Evolutionary conservation across 2,797 vertebrate genomes (phyloP), one percentile per base, ranked within the genome.

Genomic region (Cottoperca gobio): DNA sequence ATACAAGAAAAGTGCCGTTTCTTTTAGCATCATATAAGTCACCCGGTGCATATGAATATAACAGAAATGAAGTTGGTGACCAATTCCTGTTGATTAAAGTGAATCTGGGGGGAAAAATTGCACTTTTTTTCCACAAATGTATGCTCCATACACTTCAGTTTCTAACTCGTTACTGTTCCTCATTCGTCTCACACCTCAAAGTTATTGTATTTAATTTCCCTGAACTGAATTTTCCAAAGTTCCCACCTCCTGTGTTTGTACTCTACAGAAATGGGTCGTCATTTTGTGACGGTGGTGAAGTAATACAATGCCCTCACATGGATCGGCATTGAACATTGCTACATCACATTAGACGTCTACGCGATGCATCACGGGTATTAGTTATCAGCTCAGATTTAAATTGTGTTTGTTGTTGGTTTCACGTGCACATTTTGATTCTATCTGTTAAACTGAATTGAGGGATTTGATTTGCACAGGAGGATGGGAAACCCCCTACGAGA

Each of bases 201-300:
- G 52, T 68, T 68, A 43, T 64, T 76, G 70, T 53, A 60, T 71
- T 74, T n/a, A 24, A 71, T 70, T 77, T 78, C 50, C 71, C 68
- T 75, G 53, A 45, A 0, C 39, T 17, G 46, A 39, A 45, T 49
- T 73, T 40, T 63, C 28, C 37, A 11, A 60, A 50, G 23, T 69
- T 54, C 33, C 68, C 73, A 80, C 73, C 67, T 68, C 43, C 61
- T 61, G 35, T 69, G 54, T 79, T 79, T 82, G 62, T 60, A 73
- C 48, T 65, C 19, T 21, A 23, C 28, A 53, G 19, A 43, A 42
- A 62, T 13, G 39, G 12, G 21, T 59, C 12, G 3, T 74, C 1
- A 60, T 16, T 73, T 33, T 65, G 63, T 28, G 60, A 79, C 68
- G n/a, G 31, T 10, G 1, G 39, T 21, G 3, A 50, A 48, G 58